Evolutionary conservation across 2,797 vertebrate species (phyloP).

Genomic region (Enteromius radiatus): DNA sequence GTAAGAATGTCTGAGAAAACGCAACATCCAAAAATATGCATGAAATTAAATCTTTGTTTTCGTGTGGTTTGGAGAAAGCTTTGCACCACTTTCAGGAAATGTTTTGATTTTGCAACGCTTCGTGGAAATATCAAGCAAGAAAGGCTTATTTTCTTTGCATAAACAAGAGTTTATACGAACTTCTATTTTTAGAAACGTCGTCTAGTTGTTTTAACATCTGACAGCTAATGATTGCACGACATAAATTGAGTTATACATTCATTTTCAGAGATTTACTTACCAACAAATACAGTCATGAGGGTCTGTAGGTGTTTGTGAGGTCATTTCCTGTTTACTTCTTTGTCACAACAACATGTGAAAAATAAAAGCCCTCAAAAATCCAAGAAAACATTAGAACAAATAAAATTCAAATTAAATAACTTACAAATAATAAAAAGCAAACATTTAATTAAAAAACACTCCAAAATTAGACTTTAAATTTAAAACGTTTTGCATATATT

Average conservation of each 20-base stretch:
- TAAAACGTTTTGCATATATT: neutral
- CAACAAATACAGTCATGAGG: neutral
- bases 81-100: slow-evolving; percentile 15
- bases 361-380: neutral
- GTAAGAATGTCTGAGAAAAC: neutral
- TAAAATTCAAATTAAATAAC: neutral
- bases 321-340: neutral
- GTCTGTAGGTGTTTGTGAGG: neutral
- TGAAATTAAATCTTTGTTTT: neutral
- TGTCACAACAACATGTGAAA: neutral
- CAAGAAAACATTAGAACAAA: neutral
- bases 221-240: neutral
- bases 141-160: no score
- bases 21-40: neutral
- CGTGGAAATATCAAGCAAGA: neutral
- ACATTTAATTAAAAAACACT: neutral
- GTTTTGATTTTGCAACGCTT: neutral
- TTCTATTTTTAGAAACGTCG: neutral
- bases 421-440: neutral
- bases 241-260: neutral
- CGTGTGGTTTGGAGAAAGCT: neutral
- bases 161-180: neutral
- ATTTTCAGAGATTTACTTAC: neutral
- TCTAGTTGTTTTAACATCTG: neutral
- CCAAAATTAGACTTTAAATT: no score